Base-by-base conservation (phyloP, 2,113 vertebrate genomes). In the Dryoscopus gambensis region DNA sequence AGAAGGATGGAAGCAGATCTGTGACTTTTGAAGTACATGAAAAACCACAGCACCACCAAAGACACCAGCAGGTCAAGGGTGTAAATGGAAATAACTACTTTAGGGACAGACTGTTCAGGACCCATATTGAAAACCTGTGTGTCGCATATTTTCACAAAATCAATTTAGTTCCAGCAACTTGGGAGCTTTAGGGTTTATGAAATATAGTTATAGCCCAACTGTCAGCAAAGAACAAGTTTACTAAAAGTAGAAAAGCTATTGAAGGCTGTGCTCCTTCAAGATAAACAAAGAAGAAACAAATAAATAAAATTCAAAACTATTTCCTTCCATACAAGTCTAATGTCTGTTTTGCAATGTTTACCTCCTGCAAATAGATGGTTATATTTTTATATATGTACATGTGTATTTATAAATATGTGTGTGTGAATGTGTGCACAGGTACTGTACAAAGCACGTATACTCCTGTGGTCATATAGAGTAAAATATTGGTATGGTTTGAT, bases 51-150 rank as follows among this genome's bases (percentile, higher is more conserved):
- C 94, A 93, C 53, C 85, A 90, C 73, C 2, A 14, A 97, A 97
- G 95, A 95, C 90, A 95, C 96, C 89, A 97, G 95, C 96, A 95
- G 98, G 97, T 98, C 97, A 98, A 86, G 82, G 84, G 96, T 97
- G 89, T 97, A 98, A 98, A 96, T 96, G 96, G 96, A 98, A 98
- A 97, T 97, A 98, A 98, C 97, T 97, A 88, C 97, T 98, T 98
- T 98, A 98, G 97, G 97, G 97, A 97, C 95, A 95, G 94, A 85
- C 87, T 96, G 84, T 94, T 98, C 94, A 95, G 92, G 96, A 96
- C 93, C 96, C 86, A 95, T 97, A 97, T 44, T 97, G 96, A 97
- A 97, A 98, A 97, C 77, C 78, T 89, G 67, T 77, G 91, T 95
- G 97, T 96, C 71, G 6, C 97, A 97, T 97, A 97, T 97, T 98